Percentiles rank a stretch among this genome's conserved stretches.
phyloP scores from a whole-genome alignment of 1,140 invertebrate genomes.

The Brachionus paranguensis region DNA sequence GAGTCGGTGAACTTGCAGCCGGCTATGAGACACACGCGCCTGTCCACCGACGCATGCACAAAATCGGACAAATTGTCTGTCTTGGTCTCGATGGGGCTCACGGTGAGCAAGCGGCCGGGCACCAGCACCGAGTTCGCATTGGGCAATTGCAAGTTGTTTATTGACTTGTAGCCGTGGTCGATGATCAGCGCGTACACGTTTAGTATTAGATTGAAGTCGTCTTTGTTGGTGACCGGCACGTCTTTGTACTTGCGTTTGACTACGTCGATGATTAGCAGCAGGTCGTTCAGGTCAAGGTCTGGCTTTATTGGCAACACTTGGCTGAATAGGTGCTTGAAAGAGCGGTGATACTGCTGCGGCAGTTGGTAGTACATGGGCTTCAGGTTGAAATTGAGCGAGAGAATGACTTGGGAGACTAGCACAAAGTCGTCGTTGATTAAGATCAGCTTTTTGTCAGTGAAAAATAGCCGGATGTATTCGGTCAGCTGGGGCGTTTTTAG shows the following conservation, averaged over 20 bases:
- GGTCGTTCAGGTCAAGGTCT: background rate
- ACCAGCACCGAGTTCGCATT: background rate
- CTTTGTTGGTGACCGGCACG: background rate
- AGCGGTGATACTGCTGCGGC: background rate
- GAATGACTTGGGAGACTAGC: background rate
- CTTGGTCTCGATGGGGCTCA: background rate
- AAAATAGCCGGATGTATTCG: slow-evolving; percentile 2
- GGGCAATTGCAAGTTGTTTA: slow-evolving; percentile 25
- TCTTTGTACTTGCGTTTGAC: slow-evolving; percentile 8
- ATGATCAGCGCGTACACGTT: slow-evolving; percentile 18
- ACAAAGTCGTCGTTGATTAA: slow-evolving; percentile 32
- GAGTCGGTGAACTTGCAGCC: background rate
- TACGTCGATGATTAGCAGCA: slow-evolving; percentile 1
- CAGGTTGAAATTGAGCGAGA: background rate
- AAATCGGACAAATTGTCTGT: background rate
- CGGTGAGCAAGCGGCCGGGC: background rate
- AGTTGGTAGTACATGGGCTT: slow-evolving; percentile 31
- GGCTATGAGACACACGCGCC: slow-evolving; percentile 9
- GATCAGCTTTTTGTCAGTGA: slow-evolving; percentile 1
- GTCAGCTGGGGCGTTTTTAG: background rate
- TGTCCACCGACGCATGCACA: slow-evolving; percentile 12
- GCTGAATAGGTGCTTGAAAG: background rate
- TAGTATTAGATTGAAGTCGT: slow-evolving; percentile 23
- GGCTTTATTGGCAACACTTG: background rate
- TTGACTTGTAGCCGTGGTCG: slow-evolving; percentile 6